phyloP scores from a whole-genome alignment of 2,113 vertebrate genomes.

The Tupaia chinensis region DNA sequence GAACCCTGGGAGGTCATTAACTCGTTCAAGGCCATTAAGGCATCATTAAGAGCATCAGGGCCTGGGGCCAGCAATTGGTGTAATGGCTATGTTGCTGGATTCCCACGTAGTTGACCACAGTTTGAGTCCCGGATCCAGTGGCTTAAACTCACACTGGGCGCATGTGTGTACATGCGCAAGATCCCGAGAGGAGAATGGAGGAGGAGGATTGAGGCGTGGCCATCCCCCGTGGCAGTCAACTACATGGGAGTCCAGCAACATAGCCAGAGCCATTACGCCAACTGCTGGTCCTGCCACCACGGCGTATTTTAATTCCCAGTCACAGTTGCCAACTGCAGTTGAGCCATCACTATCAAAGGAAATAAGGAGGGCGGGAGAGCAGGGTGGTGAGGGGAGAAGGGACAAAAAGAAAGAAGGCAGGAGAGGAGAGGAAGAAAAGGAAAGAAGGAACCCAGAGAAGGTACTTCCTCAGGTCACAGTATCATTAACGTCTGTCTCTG shows the following conservation, averaged over 20 bases:
- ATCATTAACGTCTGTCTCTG: not conserved
- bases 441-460: not conserved
- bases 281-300: not conserved
- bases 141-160: no score
- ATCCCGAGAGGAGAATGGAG: no score
- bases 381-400: not conserved
- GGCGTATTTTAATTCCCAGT: not conserved
- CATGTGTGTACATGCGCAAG: no score
- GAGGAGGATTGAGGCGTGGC: no score
- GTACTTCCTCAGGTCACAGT: not conserved
- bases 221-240: no score
- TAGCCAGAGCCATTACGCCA: no score
- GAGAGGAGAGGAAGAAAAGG: not conserved
- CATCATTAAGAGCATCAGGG: slow-evolving; percentile 2
- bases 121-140: no score
- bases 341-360: not conserved
- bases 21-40: slow-evolving; percentile 32
- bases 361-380: not conserved
- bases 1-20: slow-evolving; percentile 3
- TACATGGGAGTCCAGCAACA: no score
- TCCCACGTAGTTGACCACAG: no score
- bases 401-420: no score
- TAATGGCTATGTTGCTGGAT: no score
- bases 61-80: not conserved
- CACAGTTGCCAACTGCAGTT: not conserved